Evolutionary conservation across 2,888 invertebrate species (phyloP), one percentile per base, ranked within the genome.

Genomic region (Myathropa florea): DNA sequence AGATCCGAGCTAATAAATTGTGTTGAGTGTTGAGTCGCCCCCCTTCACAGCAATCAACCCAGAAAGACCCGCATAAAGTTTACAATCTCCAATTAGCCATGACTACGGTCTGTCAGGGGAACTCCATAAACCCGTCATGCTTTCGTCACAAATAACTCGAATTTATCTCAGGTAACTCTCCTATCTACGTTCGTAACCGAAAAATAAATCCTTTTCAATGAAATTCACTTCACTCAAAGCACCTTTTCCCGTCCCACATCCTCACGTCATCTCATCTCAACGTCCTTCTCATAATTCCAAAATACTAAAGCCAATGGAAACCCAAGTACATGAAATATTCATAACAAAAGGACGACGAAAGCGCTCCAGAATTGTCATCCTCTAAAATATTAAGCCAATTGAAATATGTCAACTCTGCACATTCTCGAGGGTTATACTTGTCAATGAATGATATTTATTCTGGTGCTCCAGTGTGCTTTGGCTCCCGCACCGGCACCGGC

Each of bases 381-480:
- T 71, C 71, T 76, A 71, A 83, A 70, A 78, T 83, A 83, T 83
- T 78, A 77, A 83, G 73, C 72, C 78, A 83, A 83, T 83, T 83
- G 78, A 83, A 68, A 83, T 71, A 71, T 82, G 77, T 71, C 77
- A 83, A 77, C 72, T 83, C 83, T 68, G 78, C 78, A 83, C 72
- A 78, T 83, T 77, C 78, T 77, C 72, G 61, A 73, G 78, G 73
- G 72, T 78, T 78, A 73, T 72, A 83, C 68, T 78, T 83, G 77
- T 83, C 83, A 77, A 83, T 72, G 83, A 63, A 83, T 77, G 83
- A 83, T 83, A 78, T 78, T 78, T 83, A 78, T 83, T 72, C 83
- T 71, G 33, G 76, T 57, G 9, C 39, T 24, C 46, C 28, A 18
- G 21, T 70, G 46, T 21, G 61, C 55, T 61, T 33, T n/a, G 46